phyloP scores from a whole-genome alignment of 1,140 invertebrate genomes.

The Carposina sasakii region DNA sequence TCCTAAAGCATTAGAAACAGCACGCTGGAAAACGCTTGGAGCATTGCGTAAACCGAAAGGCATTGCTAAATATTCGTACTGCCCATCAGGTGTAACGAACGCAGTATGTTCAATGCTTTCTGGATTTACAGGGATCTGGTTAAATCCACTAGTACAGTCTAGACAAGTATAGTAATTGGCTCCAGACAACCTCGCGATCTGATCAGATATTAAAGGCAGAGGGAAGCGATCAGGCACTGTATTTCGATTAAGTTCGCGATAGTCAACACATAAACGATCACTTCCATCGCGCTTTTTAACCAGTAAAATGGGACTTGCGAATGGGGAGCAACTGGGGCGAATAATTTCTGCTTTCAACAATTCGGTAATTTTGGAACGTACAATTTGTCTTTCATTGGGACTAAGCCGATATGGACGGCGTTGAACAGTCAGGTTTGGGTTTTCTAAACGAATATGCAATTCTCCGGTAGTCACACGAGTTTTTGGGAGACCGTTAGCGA shows the following conservation, averaged over 20 bases:
- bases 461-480: neutral
- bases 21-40: slow-evolving; percentile 25
- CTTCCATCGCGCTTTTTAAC: slow-evolving; percentile 26
- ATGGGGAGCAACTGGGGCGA: slow-evolving; percentile 18
- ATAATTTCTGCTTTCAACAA: slow-evolving; percentile 10
- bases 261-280: no score
- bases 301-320: slow-evolving; percentile 24
- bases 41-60: slow-evolving; percentile 37
- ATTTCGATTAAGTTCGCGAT: slow-evolving; percentile 54
- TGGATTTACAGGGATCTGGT: slow-evolving; percentile 56
- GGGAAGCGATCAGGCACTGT: slow-evolving; percentile 60
- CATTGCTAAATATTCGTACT: slow-evolving; percentile 29
- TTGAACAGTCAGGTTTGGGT: slow-evolving; percentile 7
- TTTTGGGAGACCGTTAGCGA: neutral
- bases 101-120: slow-evolving; percentile 51
- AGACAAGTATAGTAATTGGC: slow-evolving; percentile 25
- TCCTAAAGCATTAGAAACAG: slow-evolving; percentile 12
- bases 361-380: slow-evolving; percentile 4
- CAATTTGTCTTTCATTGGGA: slow-evolving; percentile 2
- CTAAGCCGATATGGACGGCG: slow-evolving; percentile 16
- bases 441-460: neutral
- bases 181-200: slow-evolving; percentile 35
- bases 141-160: slow-evolving; percentile 56
- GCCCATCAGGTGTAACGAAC: slow-evolving; percentile 45
- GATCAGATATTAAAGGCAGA: slow-evolving; percentile 65